Conservation (phyloP, 1,140 invertebrate genomes). For the Drosophila neocordata region DNA sequence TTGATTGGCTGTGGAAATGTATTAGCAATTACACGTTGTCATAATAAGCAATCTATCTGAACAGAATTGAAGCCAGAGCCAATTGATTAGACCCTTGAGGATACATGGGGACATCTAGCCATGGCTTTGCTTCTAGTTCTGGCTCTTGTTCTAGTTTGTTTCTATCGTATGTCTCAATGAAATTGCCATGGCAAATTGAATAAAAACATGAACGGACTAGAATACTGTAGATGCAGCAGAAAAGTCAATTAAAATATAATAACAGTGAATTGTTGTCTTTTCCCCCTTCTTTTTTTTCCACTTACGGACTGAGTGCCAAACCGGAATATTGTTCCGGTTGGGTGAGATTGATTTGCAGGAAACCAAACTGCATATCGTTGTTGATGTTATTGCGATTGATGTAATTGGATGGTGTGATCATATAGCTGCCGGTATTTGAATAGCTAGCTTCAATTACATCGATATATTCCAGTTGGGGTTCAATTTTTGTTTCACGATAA, state of each 20-base stretch:
- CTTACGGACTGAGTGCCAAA: constrained; percentile 91
- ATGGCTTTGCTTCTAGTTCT: not conserved
- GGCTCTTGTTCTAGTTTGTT: constrained; percentile 11
- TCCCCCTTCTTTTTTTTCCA: constrained; percentile 70
- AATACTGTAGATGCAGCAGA: constrained; percentile 33
- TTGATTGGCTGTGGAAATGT: constrained; percentile 63
- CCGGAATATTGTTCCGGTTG: constrained; percentile 88
- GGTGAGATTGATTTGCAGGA: constrained; percentile 95
- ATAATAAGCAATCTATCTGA: constrained; percentile 55
- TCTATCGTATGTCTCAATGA: constrained; percentile 43
- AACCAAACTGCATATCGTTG: constrained; percentile 93
- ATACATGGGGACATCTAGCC: not conserved
- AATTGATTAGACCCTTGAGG: constrained; percentile 52
- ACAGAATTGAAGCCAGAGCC: constrained; percentile 21
- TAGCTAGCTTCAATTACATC: constrained; percentile 86
- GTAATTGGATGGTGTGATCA: constrained; percentile 88
- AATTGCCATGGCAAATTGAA: constrained; percentile 71
- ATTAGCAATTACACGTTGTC: constrained; percentile 64
- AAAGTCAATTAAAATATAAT: constrained; percentile 71
- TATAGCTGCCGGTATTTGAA: constrained; percentile 87
- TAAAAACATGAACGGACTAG: constrained; percentile 66
- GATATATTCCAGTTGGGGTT: constrained; percentile 86
- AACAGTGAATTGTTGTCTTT: constrained; percentile 41
- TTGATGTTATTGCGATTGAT: constrained; percentile 87
- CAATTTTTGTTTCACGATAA: constrained; percentile 91